Evolutionary conservation across 2,888 invertebrate genomes (phyloP).

Genomic region (Nasonovia ribisnigri): DNA sequence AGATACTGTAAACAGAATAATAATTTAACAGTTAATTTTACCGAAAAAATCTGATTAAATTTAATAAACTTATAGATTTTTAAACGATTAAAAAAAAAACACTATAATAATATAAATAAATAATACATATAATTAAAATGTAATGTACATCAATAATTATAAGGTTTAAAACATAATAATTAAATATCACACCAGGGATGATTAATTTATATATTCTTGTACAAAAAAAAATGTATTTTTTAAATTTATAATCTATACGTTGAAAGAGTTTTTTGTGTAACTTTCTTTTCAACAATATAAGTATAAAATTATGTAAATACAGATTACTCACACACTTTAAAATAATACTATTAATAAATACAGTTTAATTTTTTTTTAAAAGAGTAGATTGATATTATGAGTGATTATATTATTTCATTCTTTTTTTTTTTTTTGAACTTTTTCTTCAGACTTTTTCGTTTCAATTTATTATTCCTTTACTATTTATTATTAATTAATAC

Average conservation of each 20-base stretch:
- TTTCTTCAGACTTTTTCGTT: background rate
- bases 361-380: background rate
- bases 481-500: background rate
- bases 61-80: background rate
- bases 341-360: background rate
- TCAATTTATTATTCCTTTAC: background rate
- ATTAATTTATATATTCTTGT: background rate
- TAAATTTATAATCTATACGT: background rate
- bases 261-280: background rate
- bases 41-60: background rate
- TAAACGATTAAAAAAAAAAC: background rate
- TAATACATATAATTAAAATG: background rate
- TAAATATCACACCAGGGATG: background rate
- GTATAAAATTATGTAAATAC: background rate
- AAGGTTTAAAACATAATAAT: background rate
- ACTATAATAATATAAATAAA: background rate
- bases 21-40: background rate
- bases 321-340: background rate
- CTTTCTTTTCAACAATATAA: background rate
- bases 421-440: background rate
- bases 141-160: background rate
- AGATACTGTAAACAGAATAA: background rate
- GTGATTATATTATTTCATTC: background rate
- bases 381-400: background rate
- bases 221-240: background rate